These are phyloP conservation scores for Fragum fragum DNA, from an alignment of 2,888 invertebrate genomes.

Conservation along the genomic window DNA sequence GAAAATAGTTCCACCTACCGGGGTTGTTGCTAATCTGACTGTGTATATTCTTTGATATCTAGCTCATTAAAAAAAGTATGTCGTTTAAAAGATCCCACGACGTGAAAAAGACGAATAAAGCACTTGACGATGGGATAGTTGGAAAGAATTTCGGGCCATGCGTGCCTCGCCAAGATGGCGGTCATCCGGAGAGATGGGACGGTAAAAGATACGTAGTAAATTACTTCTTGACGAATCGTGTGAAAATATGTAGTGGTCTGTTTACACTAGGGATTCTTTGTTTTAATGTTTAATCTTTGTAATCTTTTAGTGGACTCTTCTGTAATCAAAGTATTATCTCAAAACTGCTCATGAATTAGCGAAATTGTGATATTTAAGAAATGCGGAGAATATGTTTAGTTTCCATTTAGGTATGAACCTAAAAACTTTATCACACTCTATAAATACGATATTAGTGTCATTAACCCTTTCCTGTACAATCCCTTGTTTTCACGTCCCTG, in stretches of 20 bases:
- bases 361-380: no score
- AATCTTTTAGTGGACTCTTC: conserved; percentile 20
- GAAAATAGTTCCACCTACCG: conserved; percentile 62
- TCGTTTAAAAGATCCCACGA: conserved; percentile 58
- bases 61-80: conserved; percentile 60
- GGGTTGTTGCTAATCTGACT: conserved; percentile 54
- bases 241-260: conserved; percentile 65
- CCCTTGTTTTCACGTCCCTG: no score
- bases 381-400: no score
- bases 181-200: conserved; percentile 57
- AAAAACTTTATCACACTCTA: no score
- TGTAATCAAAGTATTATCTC: conserved; percentile 10
- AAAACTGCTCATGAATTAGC: conserved; percentile 6
- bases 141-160: conserved; percentile 41
- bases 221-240: conserved; percentile 57
- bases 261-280: conserved; percentile 17
- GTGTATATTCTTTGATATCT: conserved; percentile 63
- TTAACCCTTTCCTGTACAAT: no score
- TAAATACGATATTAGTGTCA: no score
- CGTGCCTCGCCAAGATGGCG: conserved; percentile 68
- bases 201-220: conserved; percentile 57
- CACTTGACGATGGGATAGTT: conserved; percentile 46
- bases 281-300: conserved; percentile 17
- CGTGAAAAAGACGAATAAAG: conserved; percentile 44
- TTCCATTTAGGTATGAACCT: no score